These are phyloP conservation scores for Exephanes ischioxanthus DNA, from an alignment of 2,888 invertebrate species.

Conservation along the genomic window DNA sequence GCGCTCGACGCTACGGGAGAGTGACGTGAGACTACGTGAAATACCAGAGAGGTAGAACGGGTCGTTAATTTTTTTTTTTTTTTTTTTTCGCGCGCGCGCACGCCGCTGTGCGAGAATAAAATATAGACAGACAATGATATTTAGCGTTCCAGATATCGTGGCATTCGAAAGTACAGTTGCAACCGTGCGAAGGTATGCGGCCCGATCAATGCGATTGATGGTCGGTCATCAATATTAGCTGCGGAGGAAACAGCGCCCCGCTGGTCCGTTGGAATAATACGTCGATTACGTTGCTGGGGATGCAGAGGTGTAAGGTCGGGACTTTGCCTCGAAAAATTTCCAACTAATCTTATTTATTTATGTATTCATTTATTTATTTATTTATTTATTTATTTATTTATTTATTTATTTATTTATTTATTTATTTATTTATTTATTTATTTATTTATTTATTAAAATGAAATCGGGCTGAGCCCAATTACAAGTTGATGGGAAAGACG, in stretches of 20 bases:
- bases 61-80: conserved; percentile 24
- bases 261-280: neutral
- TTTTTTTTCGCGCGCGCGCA: neutral
- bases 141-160: conserved; percentile 7
- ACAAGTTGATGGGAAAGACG: no score
- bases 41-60: conserved; percentile 12
- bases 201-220: neutral
- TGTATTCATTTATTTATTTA: no score
- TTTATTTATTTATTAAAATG: neutral
- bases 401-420: no score
- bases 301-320: neutral
- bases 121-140: conserved; percentile 7
- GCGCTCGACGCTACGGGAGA: conserved; percentile 42
- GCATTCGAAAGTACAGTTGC: conserved; percentile 12
- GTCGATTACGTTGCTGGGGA: neutral
- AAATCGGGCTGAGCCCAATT: neutral
- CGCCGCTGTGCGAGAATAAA: neutral
- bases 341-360: neutral
- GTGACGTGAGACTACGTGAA: conserved; percentile 34
- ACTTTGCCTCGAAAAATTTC: neutral
- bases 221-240: conserved; percentile 3
- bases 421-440: neutral
- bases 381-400: neutral
- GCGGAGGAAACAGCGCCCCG: neutral
- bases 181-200: neutral